Base-by-base conservation (phyloP, 2,113 vertebrate species). In the Nyctereutes procyonoides region DNA sequence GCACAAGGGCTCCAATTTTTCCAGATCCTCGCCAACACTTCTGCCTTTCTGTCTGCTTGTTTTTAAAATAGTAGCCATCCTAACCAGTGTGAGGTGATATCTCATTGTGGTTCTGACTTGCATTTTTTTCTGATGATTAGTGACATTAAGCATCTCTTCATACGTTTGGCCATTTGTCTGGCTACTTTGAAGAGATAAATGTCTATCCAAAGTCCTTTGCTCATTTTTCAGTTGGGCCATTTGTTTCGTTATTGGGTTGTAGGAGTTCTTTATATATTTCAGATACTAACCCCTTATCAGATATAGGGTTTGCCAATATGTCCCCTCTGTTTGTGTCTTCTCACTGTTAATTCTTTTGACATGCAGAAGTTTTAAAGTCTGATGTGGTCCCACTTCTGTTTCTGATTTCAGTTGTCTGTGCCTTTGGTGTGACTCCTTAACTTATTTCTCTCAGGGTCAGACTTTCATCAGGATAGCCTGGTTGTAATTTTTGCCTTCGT, bases 401-500 rank as follows among this genome's bases (percentile, higher is more conserved):
- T 97, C 92, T 87, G 74, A 80, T 94, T 90, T 95, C 8, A 43
- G 30, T 90, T 93, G 58, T 60, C 28, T 97, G 56, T 93, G 65
- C 8, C 89, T 97, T 95, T 67, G 38, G 30, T 69, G 43, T 95
- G 87, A 98, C 79, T 86, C 80, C 93, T 67, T 91, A 69, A 58
- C 85, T 97, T 76, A 83, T 26, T 95, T 93, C n/a, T 97, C 32
- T 84, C 67, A 38, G 16, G 80, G 55, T 53, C 67, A 69, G 63
- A 97, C 73, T 96, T 91, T 77, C 93, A 92, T 94, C 58, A 95
- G 90, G 83, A 80, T 88, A 84, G 53, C 43, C 2, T 24, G 71
- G 85, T 88, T 96, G 91, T 91, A 84, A 95, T 81, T 97, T 96
- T 97, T 92, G 80, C 38, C 69, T 96, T 95, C n/a, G 2, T 87